Evolutionary conservation across 1,140 invertebrate species (phyloP), one percentile per base, ranked within the genome.

Genomic region (Rhopalosiphum maidis): DNA sequence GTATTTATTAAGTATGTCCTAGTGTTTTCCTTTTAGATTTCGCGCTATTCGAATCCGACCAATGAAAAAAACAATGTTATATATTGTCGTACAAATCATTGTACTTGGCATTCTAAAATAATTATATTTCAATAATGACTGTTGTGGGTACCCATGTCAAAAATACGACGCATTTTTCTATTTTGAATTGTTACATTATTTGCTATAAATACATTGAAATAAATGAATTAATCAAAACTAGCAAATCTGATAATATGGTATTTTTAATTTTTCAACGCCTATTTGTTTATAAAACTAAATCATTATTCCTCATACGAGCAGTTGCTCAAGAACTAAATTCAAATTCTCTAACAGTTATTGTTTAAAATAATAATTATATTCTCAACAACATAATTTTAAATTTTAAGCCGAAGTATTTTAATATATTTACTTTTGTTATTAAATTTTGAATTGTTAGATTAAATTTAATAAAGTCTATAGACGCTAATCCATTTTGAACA

Each of bases 381-480:
- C 15, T 77, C 60, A 18, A 77, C 60, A 77, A 35, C 30, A 18
- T 77, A n/a, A 77, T n/a, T n/a, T 77, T 77, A 18, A 77, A n/a
- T n/a, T 35, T 3, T 77, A n/a, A 21, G 60, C 60, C 30, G 0
- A 68, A 30, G 15, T n/a, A 77, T 77, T 77, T 77, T 77, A 5
- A 35, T n/a, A 77, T 77, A 77, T 77, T 77, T 77, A 77, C 60
- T 77, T 77, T 77, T 37, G 35, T 35, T 83, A 83, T 85, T 85
- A 23, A 85, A 85, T 41, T 0, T 85, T 85, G 83, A 85, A 85
- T 85, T 85, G 41, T 85, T 85, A 43, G 83, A 85, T 85, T 85
- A 43, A 35, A 41, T 43, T 85, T 43, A 85, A 85, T 85, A 30
- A 85, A 43, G 23, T 85, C 60, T 77, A 77, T 77, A 77, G 30